Percentiles rank a stretch among this genome's conserved stretches.
Conservation (phyloP, 2,113 vertebrate genomes). For the Trinectes maculatus region DNA sequence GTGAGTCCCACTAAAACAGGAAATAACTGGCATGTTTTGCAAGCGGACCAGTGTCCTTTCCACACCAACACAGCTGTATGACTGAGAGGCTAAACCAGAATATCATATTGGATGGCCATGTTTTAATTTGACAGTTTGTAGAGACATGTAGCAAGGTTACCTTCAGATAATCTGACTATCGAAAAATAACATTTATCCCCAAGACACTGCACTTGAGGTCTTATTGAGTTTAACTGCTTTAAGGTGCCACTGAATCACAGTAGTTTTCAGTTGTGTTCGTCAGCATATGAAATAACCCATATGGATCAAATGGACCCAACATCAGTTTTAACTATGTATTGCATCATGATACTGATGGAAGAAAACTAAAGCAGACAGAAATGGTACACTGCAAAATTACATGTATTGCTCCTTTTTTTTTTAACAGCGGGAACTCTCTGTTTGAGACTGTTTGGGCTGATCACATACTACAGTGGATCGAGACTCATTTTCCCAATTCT, state of each 20-base stretch:
- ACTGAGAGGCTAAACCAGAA: too few relatives aligned
- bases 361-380: not conserved
- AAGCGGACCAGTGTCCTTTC: not conserved
- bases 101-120: too few relatives aligned
- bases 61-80: not conserved
- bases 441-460: not conserved
- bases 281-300: not conserved
- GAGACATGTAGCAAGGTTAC: too few relatives aligned
- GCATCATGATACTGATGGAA: not conserved
- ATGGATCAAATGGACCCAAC: not conserved
- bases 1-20: conserved; percentile 3
- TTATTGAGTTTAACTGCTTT: not conserved
- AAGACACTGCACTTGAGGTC: not conserved
- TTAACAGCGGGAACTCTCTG: not conserved
- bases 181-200: too few relatives aligned
- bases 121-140: too few relatives aligned
- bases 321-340: not conserved
- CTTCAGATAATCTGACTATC: too few relatives aligned
- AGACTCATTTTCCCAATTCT: too few relatives aligned
- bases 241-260: too few relatives aligned
- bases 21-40: too few relatives aligned
- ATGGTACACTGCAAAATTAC: not conserved
- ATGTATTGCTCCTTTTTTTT: not conserved
- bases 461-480: too few relatives aligned
- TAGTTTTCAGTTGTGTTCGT: not conserved